phyloP scores from a whole-genome alignment of 2,888 invertebrate species.

The Cryptocheilus praepositus region DNA sequence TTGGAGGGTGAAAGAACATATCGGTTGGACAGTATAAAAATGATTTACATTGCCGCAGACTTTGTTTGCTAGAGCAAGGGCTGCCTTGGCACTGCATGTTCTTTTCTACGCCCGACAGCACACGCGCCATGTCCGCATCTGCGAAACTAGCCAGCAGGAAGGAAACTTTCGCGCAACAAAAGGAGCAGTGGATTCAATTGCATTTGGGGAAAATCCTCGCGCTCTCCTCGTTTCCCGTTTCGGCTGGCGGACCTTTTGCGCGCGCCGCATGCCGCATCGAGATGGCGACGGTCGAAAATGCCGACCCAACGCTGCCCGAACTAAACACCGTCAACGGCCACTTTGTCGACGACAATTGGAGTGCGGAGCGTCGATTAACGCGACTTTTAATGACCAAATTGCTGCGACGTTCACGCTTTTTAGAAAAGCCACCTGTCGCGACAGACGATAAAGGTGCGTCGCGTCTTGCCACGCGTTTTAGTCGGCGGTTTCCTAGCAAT shows the following conservation, averaged over 20 bases:
- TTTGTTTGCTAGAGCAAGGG: too few species aligned
- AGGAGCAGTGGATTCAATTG: too few species aligned
- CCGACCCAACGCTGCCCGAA: conserved; percentile 49
- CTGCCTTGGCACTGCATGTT: too few species aligned
- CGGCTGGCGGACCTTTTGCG: background rate
- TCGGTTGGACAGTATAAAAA: too few species aligned
- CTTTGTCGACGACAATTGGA: conserved; percentile 57
- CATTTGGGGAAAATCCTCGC: too few species aligned
- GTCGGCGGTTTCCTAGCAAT: conserved; percentile 45
- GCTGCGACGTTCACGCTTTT: conserved; percentile 65
- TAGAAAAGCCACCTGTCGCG: conserved; percentile 47
- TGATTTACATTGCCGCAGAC: too few species aligned
- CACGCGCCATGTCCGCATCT: too few species aligned
- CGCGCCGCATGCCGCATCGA: background rate
- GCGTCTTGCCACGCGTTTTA: conserved; percentile 50
- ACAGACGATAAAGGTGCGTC: conserved; percentile 56
- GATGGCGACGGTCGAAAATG: conserved; percentile 15
- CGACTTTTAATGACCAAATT: conserved; percentile 53
- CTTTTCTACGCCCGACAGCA: too few species aligned
- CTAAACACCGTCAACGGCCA: conserved; percentile 50
- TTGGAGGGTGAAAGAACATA: too few species aligned
- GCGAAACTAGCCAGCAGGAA: too few species aligned
- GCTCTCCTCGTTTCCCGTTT: background rate
- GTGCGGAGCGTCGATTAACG: conserved; percentile 38
- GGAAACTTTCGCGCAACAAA: too few species aligned